Base-by-base conservation (phyloP, 2,113 vertebrate genomes). In the Alligator mississippiensis region DNA sequence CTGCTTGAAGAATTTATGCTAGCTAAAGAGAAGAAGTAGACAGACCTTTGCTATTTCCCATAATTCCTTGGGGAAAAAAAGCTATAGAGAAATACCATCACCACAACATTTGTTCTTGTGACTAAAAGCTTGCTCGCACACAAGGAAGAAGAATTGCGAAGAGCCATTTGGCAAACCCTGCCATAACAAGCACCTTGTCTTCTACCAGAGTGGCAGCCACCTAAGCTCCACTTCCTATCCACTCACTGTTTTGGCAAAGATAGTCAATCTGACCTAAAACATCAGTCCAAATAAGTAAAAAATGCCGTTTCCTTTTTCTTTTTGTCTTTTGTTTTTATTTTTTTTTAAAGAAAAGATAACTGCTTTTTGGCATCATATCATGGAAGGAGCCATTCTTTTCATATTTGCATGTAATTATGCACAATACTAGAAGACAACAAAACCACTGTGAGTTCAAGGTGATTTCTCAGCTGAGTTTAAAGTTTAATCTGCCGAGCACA, bases 371-470 rank as follows among this genome's bases (percentile, higher is more conserved):
- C 13, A 22, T 54, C 58, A 70, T 30, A 28, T 84, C 58, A 16
- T 62, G 68, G 25, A 57, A 93, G n/a, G 18, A 54, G 25, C 30
- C 27, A 54, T 18, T 77, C 9, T 70, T 70, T 9, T 68, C 30
- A 68, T 92, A 97, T 96, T 96, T 97, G 91, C 92, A 96, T 97
- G 93, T 92, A 95, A 95, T 96, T 89, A 82, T 85, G 76, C 80
- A 91, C 87, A 87, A 87, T 90, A 84, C 85, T 77, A 34, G 90
- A 85, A 55, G 38, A 82, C 91, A 93, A 95, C 90, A 97, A 90
- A 95, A 93, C 72, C 82, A 21, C 80, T 70, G 15, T 55, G 77
- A 85, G 61, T 80, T 77, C 80, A 25, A 89, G 72, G 92, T 93
- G 77, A 82, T 92, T 94, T 88, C 90, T 95, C 90, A 93, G 93